Evolutionary conservation across 2,113 vertebrate genomes (phyloP), one percentile per base, ranked within the genome.

Genomic region (Forbesichthys papilliferus): DNA sequence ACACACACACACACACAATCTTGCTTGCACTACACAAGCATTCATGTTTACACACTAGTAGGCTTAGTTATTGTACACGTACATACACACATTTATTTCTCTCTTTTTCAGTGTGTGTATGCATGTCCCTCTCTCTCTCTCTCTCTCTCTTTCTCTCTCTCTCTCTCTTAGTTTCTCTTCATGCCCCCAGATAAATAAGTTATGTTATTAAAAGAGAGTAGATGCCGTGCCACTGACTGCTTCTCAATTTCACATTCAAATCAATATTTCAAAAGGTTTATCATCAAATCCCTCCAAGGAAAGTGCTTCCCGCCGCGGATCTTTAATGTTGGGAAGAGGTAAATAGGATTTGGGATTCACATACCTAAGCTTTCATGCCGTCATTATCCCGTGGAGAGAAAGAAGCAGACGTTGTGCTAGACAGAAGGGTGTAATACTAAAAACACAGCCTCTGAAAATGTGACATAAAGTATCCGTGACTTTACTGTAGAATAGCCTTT

Each of bases 191-290:
- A 67, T 79, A 52, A 76, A 85, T 64, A 81, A 69, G 56, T 77
- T 86, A 9, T 68, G 69, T 42, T 42, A 80, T 89, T 84, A 81
- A 79, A 79, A 66, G 64, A 66, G 75, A 75, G 81, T 80, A 84
- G 81, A 83, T 74, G 69, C 81, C 76, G 84, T 75, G 60, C 59
- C 11, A 56, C 68, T 51, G 1, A 64, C 73, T 56, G 60, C 67
- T 63, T 75, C 82, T 82, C 73, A 77, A 81, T 86, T 87, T 86
- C 77, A 86, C 68, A 85, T 86, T 88, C 71, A 88, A 86, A 88
- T 89, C 80, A 84, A 85, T 83, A 76, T 87, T 84, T 89, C 73
- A 84, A 81, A 87, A 80, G 86, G 80, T 78, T 82, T 81, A 81
- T 84, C 88, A 80, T 89, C 83, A 90, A 85, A 82, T 78, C 81